phyloP scores from a whole-genome alignment of 1,140 invertebrate species.

The Tetramorium alpestre region DNA sequence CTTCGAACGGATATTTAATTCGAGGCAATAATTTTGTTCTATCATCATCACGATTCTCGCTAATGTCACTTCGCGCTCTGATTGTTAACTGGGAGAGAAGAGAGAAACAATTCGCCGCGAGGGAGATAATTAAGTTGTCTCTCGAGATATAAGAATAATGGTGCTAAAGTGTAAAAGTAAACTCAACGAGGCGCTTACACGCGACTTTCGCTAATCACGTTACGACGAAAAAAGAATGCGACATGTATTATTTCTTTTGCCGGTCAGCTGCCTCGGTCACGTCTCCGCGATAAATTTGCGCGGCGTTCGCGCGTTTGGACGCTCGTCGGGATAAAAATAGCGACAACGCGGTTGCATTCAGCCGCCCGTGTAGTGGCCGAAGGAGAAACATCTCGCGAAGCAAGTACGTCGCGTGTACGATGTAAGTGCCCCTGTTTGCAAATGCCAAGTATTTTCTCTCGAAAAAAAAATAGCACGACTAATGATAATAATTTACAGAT shows the following conservation, averaged over 20 bases:
- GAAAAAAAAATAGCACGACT: background rate
- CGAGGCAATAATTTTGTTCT: background rate
- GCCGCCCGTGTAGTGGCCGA: background rate
- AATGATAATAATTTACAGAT: background rate
- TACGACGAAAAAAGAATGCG: background rate
- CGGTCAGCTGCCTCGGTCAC: conserved; percentile 20
- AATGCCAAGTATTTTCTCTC: background rate
- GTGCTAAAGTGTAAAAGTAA: background rate
- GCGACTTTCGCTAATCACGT: conserved; percentile 16
- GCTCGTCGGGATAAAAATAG: conserved; percentile 13
- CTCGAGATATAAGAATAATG: background rate
- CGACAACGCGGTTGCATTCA: conserved; percentile 4
- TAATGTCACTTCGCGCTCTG: conserved; percentile 22
- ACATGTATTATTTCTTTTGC: background rate
- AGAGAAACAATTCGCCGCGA: background rate
- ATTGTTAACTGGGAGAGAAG: conserved; percentile 13
- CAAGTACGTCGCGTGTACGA: background rate
- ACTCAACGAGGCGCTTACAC: conserved; percentile 1
- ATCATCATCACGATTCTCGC: background rate
- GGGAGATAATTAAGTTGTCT: conserved; percentile 12
- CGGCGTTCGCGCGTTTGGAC: background rate
- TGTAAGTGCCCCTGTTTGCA: background rate
- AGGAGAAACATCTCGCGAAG: background rate
- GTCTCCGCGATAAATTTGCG: conserved; percentile 19
- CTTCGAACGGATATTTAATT: background rate